A percentile compares a stretch with the other conserved stretches of the same genome.
These are phyloP conservation scores for Drosophila grimshawi DNA, from an alignment of 1,140 invertebrate species.

Conservation along the genomic window DNA sequence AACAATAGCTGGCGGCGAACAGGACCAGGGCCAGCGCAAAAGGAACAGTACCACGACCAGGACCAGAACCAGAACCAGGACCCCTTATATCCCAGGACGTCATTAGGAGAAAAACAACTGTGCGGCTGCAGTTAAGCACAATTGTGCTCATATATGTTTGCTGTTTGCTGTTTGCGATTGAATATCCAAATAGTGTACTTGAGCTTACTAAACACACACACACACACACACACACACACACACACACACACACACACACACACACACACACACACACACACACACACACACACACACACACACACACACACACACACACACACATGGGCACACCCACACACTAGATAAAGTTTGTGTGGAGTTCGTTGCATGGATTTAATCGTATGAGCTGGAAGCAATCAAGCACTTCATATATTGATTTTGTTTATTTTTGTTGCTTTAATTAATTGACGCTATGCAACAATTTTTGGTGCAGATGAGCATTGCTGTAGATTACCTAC, in stretches of 20 bases:
- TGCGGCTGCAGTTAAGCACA: neutral
- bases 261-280: neutral
- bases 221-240: no score
- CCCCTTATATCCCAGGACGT: neutral
- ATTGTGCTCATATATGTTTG: neutral
- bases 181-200: neutral
- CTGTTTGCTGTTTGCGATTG: neutral
- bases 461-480: no score
- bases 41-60: neutral
- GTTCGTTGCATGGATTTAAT: no score
- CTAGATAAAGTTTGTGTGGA: no score
- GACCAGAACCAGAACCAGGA: neutral
- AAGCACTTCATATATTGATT: no score
- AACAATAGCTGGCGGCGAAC: conserved; percentile 48
- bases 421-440: no score
- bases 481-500: no score
- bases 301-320: no score
- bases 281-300: neutral
- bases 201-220: neutral
- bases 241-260: no score
- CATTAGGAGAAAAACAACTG: neutral
- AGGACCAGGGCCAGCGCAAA: neutral
- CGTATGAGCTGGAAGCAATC: no score
- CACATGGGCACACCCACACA: no score
- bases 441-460: no score